Base-by-base conservation (phyloP, 2,797 vertebrate species). In the Kryptolebias ocellatus region DNA sequence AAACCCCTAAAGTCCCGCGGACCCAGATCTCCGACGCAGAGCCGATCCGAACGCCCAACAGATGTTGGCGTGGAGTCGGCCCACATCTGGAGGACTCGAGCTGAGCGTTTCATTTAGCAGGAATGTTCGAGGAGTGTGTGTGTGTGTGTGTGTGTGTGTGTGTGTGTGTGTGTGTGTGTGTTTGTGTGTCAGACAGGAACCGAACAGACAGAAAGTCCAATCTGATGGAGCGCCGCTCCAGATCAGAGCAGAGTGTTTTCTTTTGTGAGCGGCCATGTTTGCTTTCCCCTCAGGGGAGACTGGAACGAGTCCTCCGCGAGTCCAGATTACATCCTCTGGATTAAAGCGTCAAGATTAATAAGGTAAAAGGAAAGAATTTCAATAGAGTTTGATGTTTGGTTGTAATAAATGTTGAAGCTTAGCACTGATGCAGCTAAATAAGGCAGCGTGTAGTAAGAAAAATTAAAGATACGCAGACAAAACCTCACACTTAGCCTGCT, bases 81-180 rank as follows among this genome's bases (percentile, higher is more conserved):
- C 69, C 73, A 77, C 80, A 86, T 85, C 82, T 88, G 79, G 80
- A 69, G 54, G 51, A 50, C 55, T 39, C 37, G 37, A 39, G 37
- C 37, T 11, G 46, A 69, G 76, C 72, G 64, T 78, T 83, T 83
- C 56, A 78, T 79, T 76, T 42, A 84, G 60, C 54, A 83, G 82
- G 80, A 83, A 78, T 78, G 78, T 59, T 16, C 18, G 17, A 55
- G 10, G 11, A 18, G 10, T 47, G 37, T 44, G 15, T 47, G 56
- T 44, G 45, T 46, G 60, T 57, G 53, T 61, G 70, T 44, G 49
- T 14, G 56, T 45, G 44, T 45, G 16, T 16, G 45, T n/a, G 47
- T 20, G 47, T 50, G 47, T 50, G 47, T 47, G 46, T 47, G 46
- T 18, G 46, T 49, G 46, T 49, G 46, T 49, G 16, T 49, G 17